Percentiles rank a stretch among this genome's conserved stretches.
Conservation (phyloP, 2,113 vertebrate species). For the Podarcis muralis region DNA sequence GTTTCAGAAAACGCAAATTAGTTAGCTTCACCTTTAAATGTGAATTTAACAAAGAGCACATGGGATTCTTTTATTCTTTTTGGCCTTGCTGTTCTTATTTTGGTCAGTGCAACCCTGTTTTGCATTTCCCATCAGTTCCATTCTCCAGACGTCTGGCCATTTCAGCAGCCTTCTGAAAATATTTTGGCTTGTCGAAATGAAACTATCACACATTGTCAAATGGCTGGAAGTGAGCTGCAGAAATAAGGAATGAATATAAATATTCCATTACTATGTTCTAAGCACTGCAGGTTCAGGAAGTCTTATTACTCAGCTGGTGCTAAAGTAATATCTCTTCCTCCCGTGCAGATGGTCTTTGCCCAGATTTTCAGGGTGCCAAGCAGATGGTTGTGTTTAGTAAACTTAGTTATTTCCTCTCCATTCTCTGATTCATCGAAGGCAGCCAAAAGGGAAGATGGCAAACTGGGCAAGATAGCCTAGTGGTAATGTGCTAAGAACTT, state of each 20-base stretch:
- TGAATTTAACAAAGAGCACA: background rate
- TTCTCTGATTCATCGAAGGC: background rate
- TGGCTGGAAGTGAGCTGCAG: slow-evolving; percentile 5
- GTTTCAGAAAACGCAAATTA: too few species aligned
- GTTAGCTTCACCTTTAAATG: too few species aligned
- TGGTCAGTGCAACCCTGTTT: background rate
- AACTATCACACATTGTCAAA: background rate
- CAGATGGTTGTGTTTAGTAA: slow-evolving; percentile 38
- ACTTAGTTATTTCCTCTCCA: background rate
- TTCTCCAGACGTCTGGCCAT: background rate
- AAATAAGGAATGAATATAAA: background rate
- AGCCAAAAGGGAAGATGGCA: slow-evolving; percentile 5
- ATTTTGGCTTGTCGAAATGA: background rate
- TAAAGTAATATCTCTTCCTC: background rate
- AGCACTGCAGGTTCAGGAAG: slow-evolving; percentile 2
- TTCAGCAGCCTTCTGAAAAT: background rate
- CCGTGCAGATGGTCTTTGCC: slow-evolving; percentile 5
- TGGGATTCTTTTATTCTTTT: background rate
- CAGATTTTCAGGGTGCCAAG: slow-evolving; percentile 33
- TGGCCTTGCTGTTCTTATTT: accelerated
- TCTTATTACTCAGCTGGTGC: slow-evolving; percentile 21
- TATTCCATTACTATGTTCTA: background rate
- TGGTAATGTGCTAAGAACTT: background rate
- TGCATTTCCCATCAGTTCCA: slow-evolving; percentile 6
- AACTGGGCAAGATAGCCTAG: background rate